These are phyloP conservation scores for Channa striata DNA, from an alignment of 2,797 vertebrate species.

Conservation along the genomic window DNA sequence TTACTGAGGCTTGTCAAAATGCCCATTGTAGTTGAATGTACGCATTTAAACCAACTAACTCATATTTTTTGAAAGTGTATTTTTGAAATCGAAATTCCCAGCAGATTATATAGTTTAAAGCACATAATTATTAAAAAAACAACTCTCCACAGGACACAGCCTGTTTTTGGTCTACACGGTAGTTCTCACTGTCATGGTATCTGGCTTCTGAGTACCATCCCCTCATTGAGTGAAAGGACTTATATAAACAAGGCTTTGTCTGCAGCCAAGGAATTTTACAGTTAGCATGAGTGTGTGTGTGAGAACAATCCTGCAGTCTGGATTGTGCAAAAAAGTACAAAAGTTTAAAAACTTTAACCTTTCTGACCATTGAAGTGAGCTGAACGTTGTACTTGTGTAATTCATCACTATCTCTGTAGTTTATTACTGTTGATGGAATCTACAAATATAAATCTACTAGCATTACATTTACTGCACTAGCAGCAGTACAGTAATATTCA, in stretches of 20 bases:
- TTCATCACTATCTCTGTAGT: too few species aligned
- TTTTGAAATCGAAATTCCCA: neutral
- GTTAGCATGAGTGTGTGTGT: slow-evolving; percentile 1
- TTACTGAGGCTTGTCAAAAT: neutral
- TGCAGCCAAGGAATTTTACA: slow-evolving; percentile 39
- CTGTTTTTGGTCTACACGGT: slow-evolving; percentile 10
- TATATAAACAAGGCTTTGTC: slow-evolving; percentile 55
- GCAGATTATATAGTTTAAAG: neutral
- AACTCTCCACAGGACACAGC: neutral
- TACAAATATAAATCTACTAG: neutral
- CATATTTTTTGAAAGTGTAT: neutral
- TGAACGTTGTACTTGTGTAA: neutral
- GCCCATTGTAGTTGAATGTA: neutral
- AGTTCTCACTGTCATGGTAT: slow-evolving; percentile 31
- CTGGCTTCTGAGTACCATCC: slow-evolving; percentile 38
- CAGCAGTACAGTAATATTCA: too few species aligned
- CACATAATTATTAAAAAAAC: neutral
- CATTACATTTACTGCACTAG: too few species aligned
- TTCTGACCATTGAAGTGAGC: neutral
- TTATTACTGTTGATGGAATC: neutral
- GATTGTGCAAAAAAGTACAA: slow-evolving; percentile 7
- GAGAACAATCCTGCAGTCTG: slow-evolving; percentile 5
- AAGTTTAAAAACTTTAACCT: slow-evolving; percentile 16
- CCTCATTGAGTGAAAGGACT: slow-evolving; percentile 25
- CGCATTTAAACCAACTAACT: neutral